phyloP scores from a whole-genome alignment of 37 sponge, comb jelly and placozoan species.

The Bolinopsis microptera region DNA sequence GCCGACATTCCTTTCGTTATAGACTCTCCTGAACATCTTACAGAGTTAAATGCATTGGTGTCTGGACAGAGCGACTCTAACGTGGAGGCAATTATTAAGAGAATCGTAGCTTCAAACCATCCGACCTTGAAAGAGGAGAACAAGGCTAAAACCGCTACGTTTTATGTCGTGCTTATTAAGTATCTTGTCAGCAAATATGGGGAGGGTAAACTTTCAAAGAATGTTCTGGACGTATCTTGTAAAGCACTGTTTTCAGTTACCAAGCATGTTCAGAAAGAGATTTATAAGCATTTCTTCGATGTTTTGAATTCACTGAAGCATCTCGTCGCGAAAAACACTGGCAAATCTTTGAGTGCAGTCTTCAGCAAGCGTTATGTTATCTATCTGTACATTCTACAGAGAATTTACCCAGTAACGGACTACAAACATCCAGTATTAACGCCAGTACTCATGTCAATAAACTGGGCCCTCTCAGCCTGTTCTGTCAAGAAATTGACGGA shows the following conservation, averaged over 20 bases:
- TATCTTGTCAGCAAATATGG: background rate
- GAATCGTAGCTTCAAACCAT: constrained; percentile 73
- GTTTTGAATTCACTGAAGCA: constrained; percentile 31
- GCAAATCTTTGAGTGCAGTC: background rate
- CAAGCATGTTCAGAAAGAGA: background rate
- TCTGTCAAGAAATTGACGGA: constrained; percentile 15
- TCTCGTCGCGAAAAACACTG: background rate
- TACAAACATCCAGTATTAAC: constrained; percentile 76
- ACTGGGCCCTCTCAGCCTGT: constrained; percentile 14
- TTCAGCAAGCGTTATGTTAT: constrained; percentile 16
- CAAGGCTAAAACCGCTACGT: constrained; percentile 67
- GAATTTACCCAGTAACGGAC: constrained; percentile 81
- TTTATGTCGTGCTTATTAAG: constrained; percentile 44
- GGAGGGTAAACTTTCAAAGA: background rate
- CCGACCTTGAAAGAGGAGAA: constrained; percentile 72
- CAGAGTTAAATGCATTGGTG: constrained; percentile 3
- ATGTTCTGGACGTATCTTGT: background rate
- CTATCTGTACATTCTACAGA: constrained; percentile 10
- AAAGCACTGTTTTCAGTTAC: constrained; percentile 1
- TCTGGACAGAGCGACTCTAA: background rate
- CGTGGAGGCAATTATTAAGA: constrained; percentile 69
- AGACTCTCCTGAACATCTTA: background rate
- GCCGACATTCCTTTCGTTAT: background rate
- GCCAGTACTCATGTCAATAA: constrained; percentile 73
- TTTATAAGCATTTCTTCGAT: constrained; percentile 52